phyloP scores from a whole-genome alignment of 1,140 invertebrate species.

The Calliopsis andreniformis region DNA sequence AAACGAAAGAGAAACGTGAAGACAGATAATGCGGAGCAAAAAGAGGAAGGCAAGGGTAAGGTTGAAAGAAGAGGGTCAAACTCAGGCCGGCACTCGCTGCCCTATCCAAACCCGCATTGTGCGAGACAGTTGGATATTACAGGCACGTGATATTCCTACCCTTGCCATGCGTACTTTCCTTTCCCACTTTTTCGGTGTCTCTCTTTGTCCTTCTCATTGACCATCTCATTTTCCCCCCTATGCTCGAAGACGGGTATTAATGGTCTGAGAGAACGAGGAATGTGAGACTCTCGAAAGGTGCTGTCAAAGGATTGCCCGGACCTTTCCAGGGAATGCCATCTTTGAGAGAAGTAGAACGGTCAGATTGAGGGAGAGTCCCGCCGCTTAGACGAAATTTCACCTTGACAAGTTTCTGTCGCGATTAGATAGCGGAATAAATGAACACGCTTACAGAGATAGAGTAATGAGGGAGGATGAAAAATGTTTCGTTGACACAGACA shows the following conservation, averaged over 20 bases:
- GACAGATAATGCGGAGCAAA: conserved; percentile 61
- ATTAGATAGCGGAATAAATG: conserved; percentile 42
- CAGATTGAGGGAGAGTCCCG: conserved; percentile 23
- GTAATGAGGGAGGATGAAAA: conserved; percentile 10
- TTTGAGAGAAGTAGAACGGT: conserved; percentile 27
- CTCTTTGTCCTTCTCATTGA: conserved; percentile 6
- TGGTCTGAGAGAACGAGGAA: conserved; percentile 59
- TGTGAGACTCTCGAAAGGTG: conserved; percentile 55
- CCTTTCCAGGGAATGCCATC: conserved; percentile 32
- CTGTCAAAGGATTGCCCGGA: conserved; percentile 51
- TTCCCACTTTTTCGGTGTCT: conserved; percentile 20
- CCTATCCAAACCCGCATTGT: conserved; percentile 61
- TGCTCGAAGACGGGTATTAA: conserved; percentile 63
- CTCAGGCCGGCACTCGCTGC: conserved; percentile 13
- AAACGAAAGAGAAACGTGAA: conserved; percentile 38
- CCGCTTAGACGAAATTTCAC: conserved; percentile 8
- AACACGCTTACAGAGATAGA: not conserved
- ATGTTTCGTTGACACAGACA: not conserved
- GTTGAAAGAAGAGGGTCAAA: not conserved
- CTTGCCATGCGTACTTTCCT: conserved; percentile 34
- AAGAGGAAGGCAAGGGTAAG: not conserved
- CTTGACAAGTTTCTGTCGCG: conserved; percentile 23
- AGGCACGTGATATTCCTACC: conserved; percentile 54
- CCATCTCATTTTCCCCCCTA: conserved; percentile 39
- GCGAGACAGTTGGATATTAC: conserved; percentile 64